Conservation (phyloP, 1,140 invertebrate genomes). For the Drosophila repleta region DNA sequence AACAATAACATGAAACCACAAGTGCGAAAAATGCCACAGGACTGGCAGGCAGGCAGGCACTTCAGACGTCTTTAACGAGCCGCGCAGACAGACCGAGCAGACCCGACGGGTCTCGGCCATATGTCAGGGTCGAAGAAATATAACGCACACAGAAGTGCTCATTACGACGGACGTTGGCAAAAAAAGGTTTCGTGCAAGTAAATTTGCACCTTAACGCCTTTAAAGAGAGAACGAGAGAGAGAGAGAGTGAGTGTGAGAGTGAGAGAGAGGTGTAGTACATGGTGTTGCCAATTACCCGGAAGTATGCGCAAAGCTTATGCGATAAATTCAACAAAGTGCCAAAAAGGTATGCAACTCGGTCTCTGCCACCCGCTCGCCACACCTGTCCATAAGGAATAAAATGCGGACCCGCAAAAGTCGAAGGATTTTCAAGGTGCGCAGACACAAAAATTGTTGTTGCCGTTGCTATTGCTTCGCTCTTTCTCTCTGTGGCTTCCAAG, state of each 20-base stretch:
- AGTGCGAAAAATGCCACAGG: constrained; percentile 65
- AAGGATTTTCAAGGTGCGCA: constrained; percentile 68
- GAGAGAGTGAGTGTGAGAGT: not conserved
- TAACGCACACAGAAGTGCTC: constrained; percentile 70
- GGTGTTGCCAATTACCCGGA: constrained; percentile 80
- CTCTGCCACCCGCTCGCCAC: not conserved
- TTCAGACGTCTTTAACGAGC: constrained; percentile 71
- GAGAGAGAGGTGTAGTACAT: constrained; percentile 48
- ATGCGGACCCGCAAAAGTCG: constrained; percentile 48
- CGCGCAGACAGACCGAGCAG: constrained; percentile 19
- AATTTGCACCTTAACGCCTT: constrained; percentile 82
- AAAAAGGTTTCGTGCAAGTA: constrained; percentile 76
- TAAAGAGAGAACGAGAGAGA: constrained; percentile 45
- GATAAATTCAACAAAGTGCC: constrained; percentile 80
- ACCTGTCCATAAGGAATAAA: constrained; percentile 29
- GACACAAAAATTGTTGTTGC: constrained; percentile 57
- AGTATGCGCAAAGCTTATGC: constrained; percentile 82
- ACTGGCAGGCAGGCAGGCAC: constrained; percentile 38
- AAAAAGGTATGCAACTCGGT: constrained; percentile 70
- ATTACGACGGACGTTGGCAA: constrained; percentile 54
- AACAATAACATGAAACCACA: constrained; percentile 78
- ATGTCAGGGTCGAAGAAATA: constrained; percentile 73
- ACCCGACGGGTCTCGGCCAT: constrained; percentile 34
- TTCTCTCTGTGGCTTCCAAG: constrained; percentile 74
- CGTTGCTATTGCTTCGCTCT: constrained; percentile 12